phyloP scores from a whole-genome alignment of 2,888 invertebrate species.

The Campaea margaritaria region DNA sequence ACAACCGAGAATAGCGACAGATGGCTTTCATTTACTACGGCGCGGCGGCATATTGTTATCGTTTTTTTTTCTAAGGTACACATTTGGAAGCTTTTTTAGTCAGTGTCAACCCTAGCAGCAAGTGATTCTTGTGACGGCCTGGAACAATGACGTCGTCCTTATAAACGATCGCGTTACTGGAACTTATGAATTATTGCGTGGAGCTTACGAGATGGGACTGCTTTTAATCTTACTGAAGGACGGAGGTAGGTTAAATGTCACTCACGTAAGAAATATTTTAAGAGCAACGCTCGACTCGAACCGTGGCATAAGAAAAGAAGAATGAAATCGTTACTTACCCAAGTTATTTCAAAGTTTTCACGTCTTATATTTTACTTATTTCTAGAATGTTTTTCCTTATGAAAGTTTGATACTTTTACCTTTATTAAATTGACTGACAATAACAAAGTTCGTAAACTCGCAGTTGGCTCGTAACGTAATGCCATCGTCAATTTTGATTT shows the following conservation, averaged over 20 bases:
- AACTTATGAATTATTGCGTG: conserved; percentile 57
- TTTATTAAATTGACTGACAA: conserved; percentile 43
- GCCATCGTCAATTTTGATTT: conserved; percentile 44
- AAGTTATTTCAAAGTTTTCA: conserved; percentile 22
- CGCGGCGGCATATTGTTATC: too few relatives aligned
- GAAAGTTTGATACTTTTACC: conserved; percentile 34
- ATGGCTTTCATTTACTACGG: not conserved
- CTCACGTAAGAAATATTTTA: conserved; percentile 32
- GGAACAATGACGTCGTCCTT: conserved; percentile 60
- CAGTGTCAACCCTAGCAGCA: conserved; percentile 36
- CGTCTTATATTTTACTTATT: conserved; percentile 27
- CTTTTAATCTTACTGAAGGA: conserved; percentile 43
- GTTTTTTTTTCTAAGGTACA: not conserved
- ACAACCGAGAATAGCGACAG: not conserved
- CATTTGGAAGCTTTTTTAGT: conserved; percentile 4
- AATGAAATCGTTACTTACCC: conserved; percentile 18
- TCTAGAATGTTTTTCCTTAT: conserved; percentile 27
- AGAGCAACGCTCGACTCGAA: conserved; percentile 9
- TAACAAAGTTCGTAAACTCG: conserved; percentile 37
- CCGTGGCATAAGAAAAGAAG: conserved; percentile 15
- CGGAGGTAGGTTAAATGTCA: conserved; percentile 32
- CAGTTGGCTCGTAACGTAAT: conserved; percentile 45
- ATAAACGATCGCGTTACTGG: conserved; percentile 56
- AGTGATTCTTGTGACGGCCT: conserved; percentile 46
- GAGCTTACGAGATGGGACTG: conserved; percentile 39